A percentile compares a stretch with the other conserved stretches of the same genome.
phyloP scores from a whole-genome alignment of 2,888 invertebrate species.

The Cheiracanthium punctorium region DNA sequence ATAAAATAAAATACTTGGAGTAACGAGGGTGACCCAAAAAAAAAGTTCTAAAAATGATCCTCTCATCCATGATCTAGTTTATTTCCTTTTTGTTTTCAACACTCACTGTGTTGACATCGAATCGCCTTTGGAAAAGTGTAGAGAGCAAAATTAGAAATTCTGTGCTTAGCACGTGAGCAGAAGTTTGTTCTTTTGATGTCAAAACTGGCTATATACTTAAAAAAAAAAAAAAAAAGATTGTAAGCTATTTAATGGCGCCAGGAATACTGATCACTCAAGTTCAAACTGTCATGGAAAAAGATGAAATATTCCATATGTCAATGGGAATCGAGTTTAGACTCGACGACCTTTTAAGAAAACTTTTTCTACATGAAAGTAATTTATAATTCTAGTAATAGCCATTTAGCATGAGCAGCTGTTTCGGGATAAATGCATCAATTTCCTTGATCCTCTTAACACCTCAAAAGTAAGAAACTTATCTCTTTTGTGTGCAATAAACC shows the following conservation, averaged over 20 bases:
- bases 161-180: background rate
- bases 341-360: background rate
- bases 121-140: background rate
- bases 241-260: background rate
- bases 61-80: background rate
- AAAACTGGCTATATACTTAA: background rate
- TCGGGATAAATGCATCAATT: no score
- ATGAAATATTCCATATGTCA: background rate
- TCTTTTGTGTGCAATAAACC: no score
- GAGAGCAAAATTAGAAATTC: background rate
- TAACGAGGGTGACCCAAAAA: background rate
- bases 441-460: no score
- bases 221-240: background rate
- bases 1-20: no score
- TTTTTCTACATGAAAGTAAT: no score
- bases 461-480: no score
- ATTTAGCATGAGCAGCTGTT: no score
- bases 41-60: constrained; percentile 3
- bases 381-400: no score
- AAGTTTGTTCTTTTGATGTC: background rate
- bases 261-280: background rate
- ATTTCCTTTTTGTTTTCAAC: background rate
- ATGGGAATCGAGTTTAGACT: background rate
- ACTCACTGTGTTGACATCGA: background rate
- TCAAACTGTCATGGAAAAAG: background rate